Base-by-base conservation (phyloP, 2,113 vertebrate species). In the Clarias batrachus region DNA sequence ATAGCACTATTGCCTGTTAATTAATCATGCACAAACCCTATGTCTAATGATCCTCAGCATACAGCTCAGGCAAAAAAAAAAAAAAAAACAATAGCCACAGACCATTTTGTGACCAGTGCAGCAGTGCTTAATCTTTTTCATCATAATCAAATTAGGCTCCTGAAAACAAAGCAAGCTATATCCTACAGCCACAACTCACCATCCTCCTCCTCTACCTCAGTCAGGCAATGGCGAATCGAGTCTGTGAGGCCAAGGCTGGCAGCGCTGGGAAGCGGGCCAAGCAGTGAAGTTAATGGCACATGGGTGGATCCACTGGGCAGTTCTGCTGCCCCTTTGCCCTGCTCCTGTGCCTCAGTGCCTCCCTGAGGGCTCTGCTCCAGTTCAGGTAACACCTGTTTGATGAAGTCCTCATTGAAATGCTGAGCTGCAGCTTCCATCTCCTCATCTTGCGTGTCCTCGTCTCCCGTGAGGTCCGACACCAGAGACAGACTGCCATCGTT, bases 391-490 rank as follows among this genome's bases (percentile, higher is more conserved):
- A 98, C 94, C 89, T 97, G 95, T 86, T 89, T 94, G 90, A 96
- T 96, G 79, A 98, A 97, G 93, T 97, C 95, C 88, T 97, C 96
- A 86, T 96, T 96, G 82, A 99, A 94, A 89, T 97, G 97, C 89
- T 96, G 94, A 66, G 96, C 95, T 0, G 95, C 96, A 0, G 95
- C 96, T 90, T 96, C 95, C 73, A 99, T 92, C 85, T 98, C 97
- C 4, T 95, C 94, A 0, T 98, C 97, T 85, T 97, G 96, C 0
- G 87, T 89, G 0, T 96, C 96, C 0, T 93, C 93, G n/a, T 97
- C 96, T 8, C 89, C 91, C 0, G 81, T 66, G 57, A 85, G 71
- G 23, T 96, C 95, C 37, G 95, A 91, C 33, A 93, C 0, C 6
- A 92, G 90, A 16, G 93, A 94, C 0, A 90, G 63, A 17, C 81